Base-by-base conservation (phyloP, 2,888 invertebrate genomes). In the Autographa gamma region DNA sequence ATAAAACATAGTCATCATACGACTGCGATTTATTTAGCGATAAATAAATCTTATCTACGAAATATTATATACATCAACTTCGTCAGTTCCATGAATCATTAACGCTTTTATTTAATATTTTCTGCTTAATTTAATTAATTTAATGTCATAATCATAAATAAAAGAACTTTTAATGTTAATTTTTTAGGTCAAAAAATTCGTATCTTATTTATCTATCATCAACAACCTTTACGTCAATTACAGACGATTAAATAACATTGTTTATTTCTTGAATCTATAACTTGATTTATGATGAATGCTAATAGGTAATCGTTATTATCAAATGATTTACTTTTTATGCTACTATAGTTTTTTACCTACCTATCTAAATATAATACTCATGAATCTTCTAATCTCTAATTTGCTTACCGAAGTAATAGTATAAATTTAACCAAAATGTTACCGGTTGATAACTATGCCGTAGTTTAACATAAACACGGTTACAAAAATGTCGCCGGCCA, bases 1-100 rank as follows among this genome's bases (percentile, higher is more conserved):
- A 87, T 88, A 89, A 88, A 89, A 86, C 79, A 85, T 77, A 83
- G 85, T 85, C 85, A 86, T 85, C 84, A 80, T 74, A 72, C 78
- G 79, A 76, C 72, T 76, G 76, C 71, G 83, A 86, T 85, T 83
- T 80, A 84, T 76, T 75, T 72, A 59, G 60, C 69, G 80, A 79
- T 84, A 80, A 77, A 77, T 74, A 60, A 69, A 76, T 76, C 73
- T 81, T 77, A 83, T 81, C 83, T 78, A 71, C 58, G n/a, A 69
- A 76, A 76, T 73, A 77, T 74, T 75, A 77, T 70, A 69, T 68
- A 54, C 38, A 69, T 31, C 54, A 73, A 73, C 69, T 66, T 70
- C 60, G 54, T 31, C 19, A 38, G 31, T 31, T 41, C 54, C 52
- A 48, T 61, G 63, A 68, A 6, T 69, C 63, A 62, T 71, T 70